phyloP scores from a whole-genome alignment of 2,797 vertebrate genomes.

The Hafferia zeledoni region DNA sequence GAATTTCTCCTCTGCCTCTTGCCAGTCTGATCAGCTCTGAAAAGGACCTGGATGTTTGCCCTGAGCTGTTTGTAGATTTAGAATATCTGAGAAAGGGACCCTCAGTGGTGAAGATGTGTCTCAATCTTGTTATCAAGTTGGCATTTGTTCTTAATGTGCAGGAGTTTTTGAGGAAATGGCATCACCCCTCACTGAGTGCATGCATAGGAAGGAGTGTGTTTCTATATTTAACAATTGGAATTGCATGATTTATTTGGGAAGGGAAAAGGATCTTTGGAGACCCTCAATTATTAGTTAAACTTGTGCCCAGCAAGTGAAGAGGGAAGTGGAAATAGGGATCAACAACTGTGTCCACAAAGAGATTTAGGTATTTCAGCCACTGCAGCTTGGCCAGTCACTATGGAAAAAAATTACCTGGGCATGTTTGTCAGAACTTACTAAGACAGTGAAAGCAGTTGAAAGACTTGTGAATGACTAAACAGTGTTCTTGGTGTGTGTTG shows the following conservation, averaged over 20 bases:
- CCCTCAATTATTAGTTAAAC: not conserved
- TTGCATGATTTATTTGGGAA: not conserved
- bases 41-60: not conserved
- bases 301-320: not conserved
- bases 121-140: not conserved
- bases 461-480: not conserved
- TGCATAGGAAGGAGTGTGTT: rapidly evolving
- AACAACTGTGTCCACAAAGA: not conserved
- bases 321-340: not conserved
- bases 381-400: rapidly evolving
- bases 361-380: not conserved
- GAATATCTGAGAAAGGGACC: not conserved
- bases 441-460: not conserved
- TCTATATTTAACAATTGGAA: rapidly evolving
- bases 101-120: too few species aligned
- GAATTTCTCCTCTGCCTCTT: not conserved
- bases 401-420: not conserved
- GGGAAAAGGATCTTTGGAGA: not conserved
- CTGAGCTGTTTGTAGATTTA: not conserved
- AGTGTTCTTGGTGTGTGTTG: not conserved
- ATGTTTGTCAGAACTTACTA: not conserved
- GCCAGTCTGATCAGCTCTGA: not conserved
- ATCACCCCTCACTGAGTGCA: not conserved
- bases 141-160: rapidly evolving
- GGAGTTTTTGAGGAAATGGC: not conserved